Conservation (phyloP, 2,888 invertebrate species). For the Melipona bicolor region DNA sequence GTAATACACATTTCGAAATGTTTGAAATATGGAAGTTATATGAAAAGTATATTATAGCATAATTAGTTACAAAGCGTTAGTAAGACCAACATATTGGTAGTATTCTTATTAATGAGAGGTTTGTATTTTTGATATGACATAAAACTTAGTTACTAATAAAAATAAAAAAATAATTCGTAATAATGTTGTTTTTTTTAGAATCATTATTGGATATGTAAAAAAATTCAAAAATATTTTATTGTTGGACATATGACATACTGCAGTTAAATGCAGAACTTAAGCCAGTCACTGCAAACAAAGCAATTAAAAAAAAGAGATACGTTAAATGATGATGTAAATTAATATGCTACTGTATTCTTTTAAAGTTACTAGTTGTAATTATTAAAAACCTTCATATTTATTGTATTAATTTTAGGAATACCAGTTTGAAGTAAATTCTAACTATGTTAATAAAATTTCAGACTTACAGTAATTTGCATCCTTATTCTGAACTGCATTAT, state of each 20-base stretch:
- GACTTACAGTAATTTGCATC: conserved; percentile 83
- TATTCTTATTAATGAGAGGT: conserved; percentile 39
- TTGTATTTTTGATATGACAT: not conserved
- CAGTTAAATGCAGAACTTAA: conserved; percentile 83
- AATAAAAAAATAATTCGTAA: not conserved
- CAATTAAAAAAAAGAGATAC: conserved; percentile 56
- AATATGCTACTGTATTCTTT: conserved; percentile 17
- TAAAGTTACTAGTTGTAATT: conserved; percentile 20
- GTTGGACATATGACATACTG: conserved; percentile 80
- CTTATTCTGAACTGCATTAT: conserved; percentile 80
- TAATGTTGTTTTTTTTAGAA: conserved; percentile 5
- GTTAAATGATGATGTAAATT: conserved; percentile 38
- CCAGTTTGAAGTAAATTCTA: conserved; percentile 64
- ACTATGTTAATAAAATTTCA: conserved; percentile 42
- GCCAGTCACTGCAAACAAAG: conserved; percentile 82
- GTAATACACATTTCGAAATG: conserved; percentile 13
- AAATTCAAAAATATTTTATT: conserved; percentile 15
- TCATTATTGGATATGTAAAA: conserved; percentile 7
- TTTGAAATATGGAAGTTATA: not conserved
- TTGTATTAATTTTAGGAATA: conserved; percentile 20
- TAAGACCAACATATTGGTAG: conserved; percentile 16
- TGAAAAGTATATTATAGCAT: not conserved
- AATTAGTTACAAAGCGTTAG: conserved; percentile 40
- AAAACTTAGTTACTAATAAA: conserved; percentile 4
- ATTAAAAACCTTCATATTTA: not conserved